These are phyloP conservation scores for Dicaeum eximium DNA, from an alignment of 2,113 vertebrate species.

Conservation along the genomic window DNA sequence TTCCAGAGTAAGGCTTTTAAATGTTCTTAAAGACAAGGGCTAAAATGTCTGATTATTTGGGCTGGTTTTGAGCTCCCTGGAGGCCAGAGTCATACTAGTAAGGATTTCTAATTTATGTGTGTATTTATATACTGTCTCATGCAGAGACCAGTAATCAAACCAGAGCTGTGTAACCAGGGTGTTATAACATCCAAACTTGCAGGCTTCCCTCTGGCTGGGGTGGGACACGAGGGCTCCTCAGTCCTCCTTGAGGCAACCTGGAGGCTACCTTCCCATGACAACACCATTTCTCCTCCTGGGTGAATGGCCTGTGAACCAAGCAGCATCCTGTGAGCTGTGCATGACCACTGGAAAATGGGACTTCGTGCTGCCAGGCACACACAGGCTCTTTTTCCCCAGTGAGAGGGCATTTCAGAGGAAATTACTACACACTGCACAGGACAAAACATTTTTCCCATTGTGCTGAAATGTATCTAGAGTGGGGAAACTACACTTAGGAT, in stretches of 20 bases:
- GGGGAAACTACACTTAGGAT: conserved; percentile 58
- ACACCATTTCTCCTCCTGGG: not conserved
- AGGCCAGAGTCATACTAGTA: not conserved
- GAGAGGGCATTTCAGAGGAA: conserved; percentile 38
- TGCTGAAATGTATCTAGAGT: conserved; percentile 40
- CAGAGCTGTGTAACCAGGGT: not conserved
- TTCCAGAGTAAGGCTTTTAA: not conserved
- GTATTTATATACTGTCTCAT: not conserved
- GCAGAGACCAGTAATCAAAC: not conserved
- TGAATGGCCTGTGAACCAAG: not conserved
- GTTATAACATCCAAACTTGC: rapidly evolving
- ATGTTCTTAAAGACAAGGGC: not conserved
- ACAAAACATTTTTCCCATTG: conserved; percentile 39
- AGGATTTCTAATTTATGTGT: not conserved
- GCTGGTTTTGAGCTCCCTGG: not conserved
- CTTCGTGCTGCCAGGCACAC: not conserved
- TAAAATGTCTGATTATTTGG: not conserved
- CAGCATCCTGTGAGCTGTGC: not conserved
- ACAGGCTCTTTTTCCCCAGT: not conserved
- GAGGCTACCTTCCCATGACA: not conserved
- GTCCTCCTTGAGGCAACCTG: not conserved
- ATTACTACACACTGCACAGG: not conserved
- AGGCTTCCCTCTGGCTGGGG: not conserved
- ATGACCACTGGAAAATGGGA: not conserved
- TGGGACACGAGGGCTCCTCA: not conserved